Evolutionary conservation across 1,140 invertebrate genomes (phyloP).

Genomic region (Bombus superbus): DNA sequence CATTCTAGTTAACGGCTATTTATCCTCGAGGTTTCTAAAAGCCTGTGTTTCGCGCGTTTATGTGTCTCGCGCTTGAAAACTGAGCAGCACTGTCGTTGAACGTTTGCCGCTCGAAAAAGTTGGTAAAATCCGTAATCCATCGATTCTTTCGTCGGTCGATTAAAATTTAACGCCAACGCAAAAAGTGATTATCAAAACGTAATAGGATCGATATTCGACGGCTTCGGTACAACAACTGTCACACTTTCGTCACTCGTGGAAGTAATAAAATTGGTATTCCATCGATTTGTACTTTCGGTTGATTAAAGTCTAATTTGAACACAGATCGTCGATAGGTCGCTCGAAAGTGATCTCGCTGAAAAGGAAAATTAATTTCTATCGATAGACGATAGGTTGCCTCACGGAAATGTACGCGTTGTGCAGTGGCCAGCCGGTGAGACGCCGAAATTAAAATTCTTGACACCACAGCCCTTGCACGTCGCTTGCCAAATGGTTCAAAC

Average conservation of each 20-base stretch:
- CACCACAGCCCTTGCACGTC: slow-evolving; percentile 67
- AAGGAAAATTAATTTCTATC: slow-evolving; percentile 75
- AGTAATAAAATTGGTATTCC: background rate
- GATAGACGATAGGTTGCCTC: slow-evolving; percentile 46
- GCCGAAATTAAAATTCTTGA: slow-evolving; percentile 79
- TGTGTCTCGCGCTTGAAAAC: too few relatives aligned
- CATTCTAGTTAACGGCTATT: background rate
- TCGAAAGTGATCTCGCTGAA: slow-evolving; percentile 77
- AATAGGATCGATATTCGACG: background rate
- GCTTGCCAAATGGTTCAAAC: slow-evolving; percentile 81
- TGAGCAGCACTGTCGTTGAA: background rate
- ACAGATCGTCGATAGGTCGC: background rate
- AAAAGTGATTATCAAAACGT: background rate
- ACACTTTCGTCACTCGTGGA: too few relatives aligned
- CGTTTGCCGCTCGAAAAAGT: background rate
- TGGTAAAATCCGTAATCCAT: background rate
- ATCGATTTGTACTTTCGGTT: background rate
- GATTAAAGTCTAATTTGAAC: background rate
- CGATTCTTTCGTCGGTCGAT: too few relatives aligned
- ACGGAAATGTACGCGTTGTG: slow-evolving; percentile 11
- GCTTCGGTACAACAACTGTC: background rate
- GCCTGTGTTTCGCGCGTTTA: background rate
- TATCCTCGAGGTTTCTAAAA: background rate
- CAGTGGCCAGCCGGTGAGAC: slow-evolving; percentile 35
- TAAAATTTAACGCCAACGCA: background rate